A percentile compares a stretch with the other conserved stretches of the same genome.
phyloP scores from a whole-genome alignment of 2,797 vertebrate genomes.

The Eutrigla gurnardus region DNA sequence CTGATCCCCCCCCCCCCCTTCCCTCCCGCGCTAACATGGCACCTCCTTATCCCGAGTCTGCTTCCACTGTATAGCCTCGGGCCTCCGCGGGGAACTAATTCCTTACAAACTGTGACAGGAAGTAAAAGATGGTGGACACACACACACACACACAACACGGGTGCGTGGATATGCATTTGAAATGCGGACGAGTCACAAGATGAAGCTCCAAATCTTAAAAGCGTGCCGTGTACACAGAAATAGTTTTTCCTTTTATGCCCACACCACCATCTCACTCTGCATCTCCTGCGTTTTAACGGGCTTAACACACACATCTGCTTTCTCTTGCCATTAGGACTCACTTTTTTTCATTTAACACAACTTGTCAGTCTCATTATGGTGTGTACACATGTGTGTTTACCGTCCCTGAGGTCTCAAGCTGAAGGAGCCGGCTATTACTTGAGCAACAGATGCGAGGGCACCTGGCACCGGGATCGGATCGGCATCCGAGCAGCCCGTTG shows the following conservation, averaged over 20 bases:
- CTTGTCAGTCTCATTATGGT: constrained; percentile 53
- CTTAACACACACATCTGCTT: constrained; percentile 22
- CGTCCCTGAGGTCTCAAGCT: constrained; percentile 48
- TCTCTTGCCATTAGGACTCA: constrained; percentile 43
- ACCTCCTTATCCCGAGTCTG: constrained; percentile 61
- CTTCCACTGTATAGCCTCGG: constrained; percentile 58
- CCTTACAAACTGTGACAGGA: constrained; percentile 59
- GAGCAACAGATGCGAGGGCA: constrained; percentile 65
- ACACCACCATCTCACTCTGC: constrained; percentile 5
- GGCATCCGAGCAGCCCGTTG: constrained; percentile 31
- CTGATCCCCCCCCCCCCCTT: constrained; percentile 56
- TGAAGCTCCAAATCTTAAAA: constrained; percentile 33
- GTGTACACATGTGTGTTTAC: constrained; percentile 54
- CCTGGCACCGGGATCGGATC: constrained; percentile 46
- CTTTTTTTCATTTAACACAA: constrained; percentile 33
- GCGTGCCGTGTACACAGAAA: constrained; percentile 25
- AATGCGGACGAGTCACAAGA: constrained; percentile 58
- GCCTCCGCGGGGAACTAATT: constrained; percentile 61
- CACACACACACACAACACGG: constrained; percentile 8
- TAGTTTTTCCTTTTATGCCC: constrained; percentile 13
- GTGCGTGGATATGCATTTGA: constrained; percentile 34
- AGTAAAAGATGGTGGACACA: constrained; percentile 50
- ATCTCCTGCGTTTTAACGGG: constrained; percentile 1
- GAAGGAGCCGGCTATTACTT: constrained; percentile 57
- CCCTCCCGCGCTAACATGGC: constrained; percentile 46